phyloP scores from a whole-genome alignment of 2,113 vertebrate species.

The Illadopsis cleaveri region DNA sequence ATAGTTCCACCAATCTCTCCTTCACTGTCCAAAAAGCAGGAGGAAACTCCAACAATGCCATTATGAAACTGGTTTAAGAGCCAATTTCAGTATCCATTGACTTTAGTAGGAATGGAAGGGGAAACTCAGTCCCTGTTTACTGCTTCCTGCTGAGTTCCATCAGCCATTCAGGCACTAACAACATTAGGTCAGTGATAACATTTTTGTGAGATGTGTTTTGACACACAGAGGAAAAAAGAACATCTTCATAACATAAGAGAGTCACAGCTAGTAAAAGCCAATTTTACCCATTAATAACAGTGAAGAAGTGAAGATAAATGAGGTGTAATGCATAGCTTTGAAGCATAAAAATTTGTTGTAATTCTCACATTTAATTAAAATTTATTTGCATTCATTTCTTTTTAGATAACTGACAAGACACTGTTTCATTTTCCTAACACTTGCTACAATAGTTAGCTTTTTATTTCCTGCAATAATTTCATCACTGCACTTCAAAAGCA shows the following conservation, averaged over 20 bases:
- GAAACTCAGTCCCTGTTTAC: neutral
- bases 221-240: neutral
- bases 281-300: constrained; percentile 5
- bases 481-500: constrained; percentile 40
- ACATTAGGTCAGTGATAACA: neutral
- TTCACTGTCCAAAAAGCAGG: neutral
- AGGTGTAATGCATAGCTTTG: neutral
- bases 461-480: constrained; percentile 53
- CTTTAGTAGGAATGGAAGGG: neutral
- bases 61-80: neutral
- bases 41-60: neutral
- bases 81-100: neutral
- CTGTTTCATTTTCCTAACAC: neutral
- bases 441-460: neutral
- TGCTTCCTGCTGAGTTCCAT: neutral
- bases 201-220: neutral
- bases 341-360: constrained; percentile 16
- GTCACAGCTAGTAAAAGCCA: neutral
- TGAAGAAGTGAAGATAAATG: neutral
- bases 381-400: constrained; percentile 31
- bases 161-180: neutral
- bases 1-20: neutral
- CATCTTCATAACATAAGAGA: neutral
- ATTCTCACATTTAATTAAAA: constrained; percentile 42
- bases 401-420: neutral